Base-by-base conservation (phyloP, 2,888 invertebrate species). In the Trachelus troglodyta region DNA sequence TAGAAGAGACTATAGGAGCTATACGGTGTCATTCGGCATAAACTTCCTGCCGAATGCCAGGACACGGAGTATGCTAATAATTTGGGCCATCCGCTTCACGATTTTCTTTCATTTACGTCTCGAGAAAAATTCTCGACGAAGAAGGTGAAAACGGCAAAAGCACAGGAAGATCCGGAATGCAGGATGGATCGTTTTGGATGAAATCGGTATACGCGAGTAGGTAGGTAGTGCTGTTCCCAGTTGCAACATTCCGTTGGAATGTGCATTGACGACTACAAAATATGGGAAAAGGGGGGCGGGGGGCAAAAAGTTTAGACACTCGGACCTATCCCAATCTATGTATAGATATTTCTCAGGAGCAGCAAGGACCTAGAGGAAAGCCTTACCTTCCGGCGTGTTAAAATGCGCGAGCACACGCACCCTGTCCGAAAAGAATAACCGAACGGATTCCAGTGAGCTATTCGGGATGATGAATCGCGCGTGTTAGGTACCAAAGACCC, bases 61-160 rank as follows among this genome's bases (percentile, higher is more conserved):
- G 85, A 87, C 90, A 90, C 90, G 90, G 84, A 85, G 82, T 79
- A 79, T 87, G 88, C 87, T 89, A 87, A 89, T 89, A 83, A 84
- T 84, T 85, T 84, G 81, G 86, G 82, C 84, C 82, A 79, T 77
- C 76, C 40, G 80, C 73, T 76, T 75, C 76, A 80, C 75, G 40
- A 77, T 78, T 79, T 80, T 77, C 74, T 85, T 86, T 86, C 87
- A 84, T 73, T 79, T 83, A 79, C 79, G 81, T 78, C 81, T 79
- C 80, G 78, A 75, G 81, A 34, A 1, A 11, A 30, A 71, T 9
- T 11, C 12, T 23, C 11, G 1, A n/a, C 3, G 30, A 71, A 6
- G 15, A 40, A 40, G 23, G 40, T 23, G 23, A 23, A 56, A 15
- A 9, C 23, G 56, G 9, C 6, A 56, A 23, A 6, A 56, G 56